Evolutionary conservation across 1,140 invertebrate species (phyloP).

Genomic region (Apis florea): DNA sequence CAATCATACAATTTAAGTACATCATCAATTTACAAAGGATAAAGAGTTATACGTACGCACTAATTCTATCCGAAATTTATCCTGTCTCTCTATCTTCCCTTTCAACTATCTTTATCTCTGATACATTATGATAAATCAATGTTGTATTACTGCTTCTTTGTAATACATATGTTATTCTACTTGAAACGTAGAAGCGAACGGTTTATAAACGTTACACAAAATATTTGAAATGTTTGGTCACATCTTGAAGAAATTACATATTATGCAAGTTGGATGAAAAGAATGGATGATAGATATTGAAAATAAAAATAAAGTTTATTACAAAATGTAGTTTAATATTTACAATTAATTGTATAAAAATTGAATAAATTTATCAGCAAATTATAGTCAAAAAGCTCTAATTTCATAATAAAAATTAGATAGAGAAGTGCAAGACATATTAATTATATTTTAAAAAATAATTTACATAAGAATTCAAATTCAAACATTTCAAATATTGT

Average conservation of each 20-base stretch:
- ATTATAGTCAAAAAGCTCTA: not conserved
- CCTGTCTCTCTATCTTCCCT: slow-evolving; percentile 37
- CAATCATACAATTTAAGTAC: slow-evolving; percentile 50
- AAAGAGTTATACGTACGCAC: slow-evolving; percentile 25
- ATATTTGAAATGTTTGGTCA: slow-evolving; percentile 2
- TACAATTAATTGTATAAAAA: not conserved
- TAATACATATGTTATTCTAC: slow-evolving; percentile 71
- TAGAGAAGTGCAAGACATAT: not conserved
- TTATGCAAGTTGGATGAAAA: not conserved
- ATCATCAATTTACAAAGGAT: slow-evolving; percentile 30
- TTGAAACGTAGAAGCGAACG: slow-evolving; percentile 70
- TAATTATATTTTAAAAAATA: slow-evolving; percentile 1
- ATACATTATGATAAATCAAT: slow-evolving; percentile 73
- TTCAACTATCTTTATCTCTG: slow-evolving; percentile 57
- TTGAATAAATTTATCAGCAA: not conserved
- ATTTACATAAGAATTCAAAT: not conserved
- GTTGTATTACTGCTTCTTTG: slow-evolving; percentile 77
- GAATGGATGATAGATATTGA: not conserved
- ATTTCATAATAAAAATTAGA: not conserved
- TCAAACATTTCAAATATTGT: too few relatives aligned
- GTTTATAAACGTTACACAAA: slow-evolving; percentile 57
- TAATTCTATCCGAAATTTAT: slow-evolving; percentile 51
- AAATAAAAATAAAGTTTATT: not conserved
- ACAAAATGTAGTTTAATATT: not conserved
- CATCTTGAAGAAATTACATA: not conserved